Base-by-base conservation (phyloP, 1,140 invertebrate genomes). In the Thrips palmi region DNA sequence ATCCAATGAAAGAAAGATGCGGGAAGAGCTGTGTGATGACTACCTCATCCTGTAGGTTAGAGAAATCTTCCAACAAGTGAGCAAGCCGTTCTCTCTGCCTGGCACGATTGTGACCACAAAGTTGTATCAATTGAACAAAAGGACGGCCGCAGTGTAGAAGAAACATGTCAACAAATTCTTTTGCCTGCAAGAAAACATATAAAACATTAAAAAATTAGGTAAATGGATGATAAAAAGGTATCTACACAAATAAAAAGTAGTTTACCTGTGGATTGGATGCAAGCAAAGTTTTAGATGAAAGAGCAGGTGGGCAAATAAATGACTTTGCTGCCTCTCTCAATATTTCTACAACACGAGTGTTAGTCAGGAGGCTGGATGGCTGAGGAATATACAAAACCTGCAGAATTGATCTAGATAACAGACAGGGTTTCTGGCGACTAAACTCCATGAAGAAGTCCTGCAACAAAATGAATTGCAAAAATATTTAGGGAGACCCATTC, bases 361-460 rank as follows among this genome's bases (percentile, higher is more conserved):
- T 63, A 55, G 58, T 60, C 44, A 54, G 55, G 22, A 58, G 57
- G 14, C 57, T 58, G 52, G 33, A 56, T 51, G 39, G 50, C 60
- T 67, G 40, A 17, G 70, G 68, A 38, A 79, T 58, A 53, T 85
- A 87, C 18, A 87, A 56, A 30, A 87, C 68, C 59, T 94, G 88
- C 17, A 93, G 56, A 33, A 93, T 71, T 20, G 88, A 93, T 43
- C 91, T 68, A 1, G 89, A 92, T n/a, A 96, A 63, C 40, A 97
- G 85, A 61, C 91, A 96, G 0, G 89, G 86, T 39, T 77, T 70
- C 23, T 64, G 73, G 51, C 81, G 76, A 51, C 83, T 87, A 54
- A 94, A 93, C 52, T 93, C 83, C 52, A 86, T 76, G 56, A 94
- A 89, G 54, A 93, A 87, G 55, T 94, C 88, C 83, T 91, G 52